A percentile compares a stretch with the other conserved stretches of the same genome.
Conservation (phyloP, 2,888 invertebrate species). For the Eudasyphora cyanicolor region DNA sequence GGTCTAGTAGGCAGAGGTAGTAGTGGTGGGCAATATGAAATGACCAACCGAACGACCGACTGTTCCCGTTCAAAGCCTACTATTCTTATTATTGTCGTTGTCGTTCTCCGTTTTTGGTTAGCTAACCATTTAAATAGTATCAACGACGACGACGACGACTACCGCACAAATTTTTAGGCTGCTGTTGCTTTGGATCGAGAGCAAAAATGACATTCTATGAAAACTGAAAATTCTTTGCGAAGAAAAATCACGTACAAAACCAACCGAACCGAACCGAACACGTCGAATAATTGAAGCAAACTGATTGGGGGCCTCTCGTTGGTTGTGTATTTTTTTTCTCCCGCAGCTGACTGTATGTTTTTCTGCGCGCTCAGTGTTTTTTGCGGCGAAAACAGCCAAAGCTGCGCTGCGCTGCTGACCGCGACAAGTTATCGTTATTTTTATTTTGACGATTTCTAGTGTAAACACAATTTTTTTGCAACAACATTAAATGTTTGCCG, state of each 20-base stretch:
- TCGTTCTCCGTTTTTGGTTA: slow-evolving; percentile 3
- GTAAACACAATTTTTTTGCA: no score
- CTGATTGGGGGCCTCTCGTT: slow-evolving; percentile 29
- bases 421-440: slow-evolving; percentile 38
- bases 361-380: no score
- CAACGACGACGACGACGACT: no score
- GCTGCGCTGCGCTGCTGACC: not conserved
- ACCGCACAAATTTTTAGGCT: not conserved
- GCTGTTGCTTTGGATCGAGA: not conserved
- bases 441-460: slow-evolving; percentile 18
- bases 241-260: not conserved
- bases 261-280: slow-evolving; percentile 38
- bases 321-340: slow-evolving; percentile 28
- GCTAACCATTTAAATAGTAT: slow-evolving; percentile 29
- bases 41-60: not conserved
- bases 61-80: slow-evolving; percentile 8
- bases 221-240: slow-evolving; percentile 22
- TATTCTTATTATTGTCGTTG: no score
- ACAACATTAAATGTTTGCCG: no score
- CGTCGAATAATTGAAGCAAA: slow-evolving; percentile 59
- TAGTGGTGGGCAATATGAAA: no score
- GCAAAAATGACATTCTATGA: not conserved
- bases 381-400: not conserved
- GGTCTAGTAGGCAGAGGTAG: not conserved
- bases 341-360: not conserved